Evolutionary conservation across 2,113 vertebrate genomes (phyloP), one percentile per base, ranked within the genome.

Genomic region (Etheostoma spectabile): DNA sequence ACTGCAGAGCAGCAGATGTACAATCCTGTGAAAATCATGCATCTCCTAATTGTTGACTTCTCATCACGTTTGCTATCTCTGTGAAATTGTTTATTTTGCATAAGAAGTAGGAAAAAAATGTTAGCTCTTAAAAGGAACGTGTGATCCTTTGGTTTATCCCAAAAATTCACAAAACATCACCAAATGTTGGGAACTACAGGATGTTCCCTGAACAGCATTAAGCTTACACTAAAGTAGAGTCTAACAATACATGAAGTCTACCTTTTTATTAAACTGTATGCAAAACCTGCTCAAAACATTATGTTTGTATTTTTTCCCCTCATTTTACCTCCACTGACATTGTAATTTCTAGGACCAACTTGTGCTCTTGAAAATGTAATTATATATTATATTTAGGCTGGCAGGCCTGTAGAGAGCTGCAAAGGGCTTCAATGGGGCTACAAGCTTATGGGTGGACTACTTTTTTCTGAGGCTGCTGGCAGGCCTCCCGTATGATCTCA

Each of bases 401-500:
- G 69, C 65, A 74, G 75, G 66, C 70, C 78, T 60, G 75, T 16
- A 52, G 63, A 61, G 79, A 80, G 63, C 68, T 77, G 85, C 75
- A 69, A 81, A 71, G 80, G 69, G 30, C 59, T 67, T 78, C 38
- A 75, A 57, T 16, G 48, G 84, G 45, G 67, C 70, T 74, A 24
- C 49, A 83, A 62, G 81, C 86, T 74, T 70, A 81, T 79, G 89
- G 89, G 92, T 90, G 91, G 91, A 91, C 83, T 66, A 49, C 74
- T 83, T 59, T 75, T 75, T 30, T 87, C 74, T 52, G 80, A 81
- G 84, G 76, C 77, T 82, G 69, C 91, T 92, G 91, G 88, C 88
- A 80, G 87, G 86, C 82, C 78, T 88, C 63, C 6, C 72, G 66
- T 48, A 94, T 94, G 94, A 95, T 83, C 87, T 94, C 94, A 95